Percentiles rank a stretch among this genome's conserved stretches.
phyloP scores from a whole-genome alignment of 1,140 invertebrate species.

The Tetragnatha versicolor region DNA sequence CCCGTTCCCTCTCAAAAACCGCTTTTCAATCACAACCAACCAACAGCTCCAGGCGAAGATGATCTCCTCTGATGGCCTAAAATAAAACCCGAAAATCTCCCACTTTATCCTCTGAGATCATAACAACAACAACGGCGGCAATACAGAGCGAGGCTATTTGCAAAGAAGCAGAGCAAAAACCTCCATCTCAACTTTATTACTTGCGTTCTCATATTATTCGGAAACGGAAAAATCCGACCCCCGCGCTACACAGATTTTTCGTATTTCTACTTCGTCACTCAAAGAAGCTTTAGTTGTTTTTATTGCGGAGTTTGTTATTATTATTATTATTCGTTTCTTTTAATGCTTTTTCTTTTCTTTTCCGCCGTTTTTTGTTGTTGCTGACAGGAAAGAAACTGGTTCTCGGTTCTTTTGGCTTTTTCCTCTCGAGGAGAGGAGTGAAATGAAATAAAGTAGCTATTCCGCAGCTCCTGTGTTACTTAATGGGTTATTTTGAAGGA shows the following conservation, averaged over 20 bases:
- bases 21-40: no score
- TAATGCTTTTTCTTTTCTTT: neutral
- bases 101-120: constrained; percentile 2
- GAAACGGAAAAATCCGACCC: constrained; percentile 13
- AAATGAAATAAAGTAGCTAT: constrained; percentile 30
- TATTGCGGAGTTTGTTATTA: constrained; percentile 10
- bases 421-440: neutral
- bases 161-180: no score
- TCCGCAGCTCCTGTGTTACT: constrained; percentile 15
- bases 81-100: constrained; percentile 19
- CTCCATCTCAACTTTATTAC: constrained; percentile 35
- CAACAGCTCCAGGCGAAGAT: neutral
- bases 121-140: constrained; percentile 22
- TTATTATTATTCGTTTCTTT: constrained; percentile 30
- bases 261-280: no score
- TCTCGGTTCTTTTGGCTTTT: neutral
- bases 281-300: constrained; percentile 19
- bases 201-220: constrained; percentile 27
- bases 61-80: constrained; percentile 3
- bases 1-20: no score
- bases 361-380: constrained; percentile 7
- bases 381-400: constrained; percentile 14
- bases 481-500: constrained; percentile 29
- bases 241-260: neutral
- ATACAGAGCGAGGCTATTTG: constrained; percentile 21